These are phyloP conservation scores for Melanotaenia duboulayi DNA, from an alignment of 2,113 vertebrate species.

Conservation along the genomic window DNA sequence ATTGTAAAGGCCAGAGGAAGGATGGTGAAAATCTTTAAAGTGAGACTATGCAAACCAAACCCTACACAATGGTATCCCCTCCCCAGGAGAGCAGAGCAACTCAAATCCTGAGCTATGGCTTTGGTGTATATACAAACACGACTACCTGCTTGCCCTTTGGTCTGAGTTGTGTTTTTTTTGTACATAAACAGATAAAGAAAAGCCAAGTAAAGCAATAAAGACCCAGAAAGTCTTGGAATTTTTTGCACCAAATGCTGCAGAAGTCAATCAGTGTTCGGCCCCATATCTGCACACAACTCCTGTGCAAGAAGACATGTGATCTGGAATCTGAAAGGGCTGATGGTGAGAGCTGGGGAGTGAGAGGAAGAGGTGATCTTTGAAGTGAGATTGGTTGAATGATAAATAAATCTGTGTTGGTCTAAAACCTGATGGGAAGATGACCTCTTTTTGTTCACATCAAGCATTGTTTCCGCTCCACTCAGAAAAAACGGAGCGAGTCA, in stretches of 20 bases:
- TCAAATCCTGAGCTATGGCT: background rate
- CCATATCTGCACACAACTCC: slow-evolving; percentile 2
- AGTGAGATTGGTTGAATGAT: background rate
- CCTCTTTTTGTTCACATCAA: slow-evolving; percentile 29
- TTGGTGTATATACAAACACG: background rate
- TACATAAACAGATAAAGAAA: slow-evolving; percentile 9
- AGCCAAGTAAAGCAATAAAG: slow-evolving; percentile 1
- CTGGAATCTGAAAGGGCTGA: slow-evolving; percentile 59
- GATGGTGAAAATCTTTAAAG: slow-evolving; percentile 70
- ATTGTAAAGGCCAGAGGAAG: slow-evolving; percentile 65
- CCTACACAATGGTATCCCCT: slow-evolving; percentile 53
- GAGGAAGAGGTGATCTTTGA: slow-evolving; percentile 40
- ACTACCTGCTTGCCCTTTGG: slow-evolving; percentile 12
- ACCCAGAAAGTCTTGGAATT: background rate
- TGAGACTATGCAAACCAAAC: slow-evolving; percentile 43
- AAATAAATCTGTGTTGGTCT: background rate
- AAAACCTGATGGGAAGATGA: slow-evolving; percentile 14
- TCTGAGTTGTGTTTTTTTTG: slow-evolving; percentile 23
- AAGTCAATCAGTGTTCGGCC: slow-evolving; percentile 16
- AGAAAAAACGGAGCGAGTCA: slow-evolving; percentile 20
- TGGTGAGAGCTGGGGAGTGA: slow-evolving; percentile 26
- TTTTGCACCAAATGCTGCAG: background rate
- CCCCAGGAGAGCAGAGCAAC: slow-evolving; percentile 9
- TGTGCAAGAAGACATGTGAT: slow-evolving; percentile 67
- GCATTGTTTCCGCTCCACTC: slow-evolving; percentile 19